Percentiles rank a stretch among this genome's conserved stretches.
These are phyloP conservation scores for Drosophila repleta DNA, from an alignment of 1,140 invertebrate species.

Conservation along the genomic window DNA sequence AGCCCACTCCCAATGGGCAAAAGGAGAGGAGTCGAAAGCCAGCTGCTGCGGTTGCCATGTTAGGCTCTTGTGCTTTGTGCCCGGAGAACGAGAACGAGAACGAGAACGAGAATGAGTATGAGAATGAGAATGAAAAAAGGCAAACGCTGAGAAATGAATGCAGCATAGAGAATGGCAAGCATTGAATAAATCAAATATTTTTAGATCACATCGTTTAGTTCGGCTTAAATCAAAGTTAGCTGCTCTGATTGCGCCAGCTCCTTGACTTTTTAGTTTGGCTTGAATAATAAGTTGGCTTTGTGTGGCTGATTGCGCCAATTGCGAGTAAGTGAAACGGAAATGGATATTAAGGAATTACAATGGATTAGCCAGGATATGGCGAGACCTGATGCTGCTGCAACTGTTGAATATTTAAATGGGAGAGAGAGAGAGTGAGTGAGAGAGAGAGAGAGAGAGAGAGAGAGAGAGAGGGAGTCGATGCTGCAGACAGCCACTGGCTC, in stretches of 20 bases:
- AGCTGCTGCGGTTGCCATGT: slow-evolving; percentile 34
- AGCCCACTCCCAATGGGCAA: not conserved
- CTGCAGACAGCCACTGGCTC: no score
- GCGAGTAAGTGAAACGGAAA: not conserved
- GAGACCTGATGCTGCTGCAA: no score
- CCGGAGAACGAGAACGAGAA: slow-evolving; percentile 26
- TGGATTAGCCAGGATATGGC: no score
- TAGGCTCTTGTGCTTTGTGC: slow-evolving; percentile 39
- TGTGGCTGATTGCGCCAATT: not conserved
- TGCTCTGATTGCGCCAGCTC: slow-evolving; percentile 6
- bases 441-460: no score
- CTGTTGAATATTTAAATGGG: no score
- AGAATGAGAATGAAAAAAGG: slow-evolving; percentile 32
- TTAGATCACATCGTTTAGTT: slow-evolving; percentile 24
- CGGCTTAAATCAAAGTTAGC: slow-evolving; percentile 7
- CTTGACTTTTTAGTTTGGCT: not conserved
- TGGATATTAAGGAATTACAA: no score
- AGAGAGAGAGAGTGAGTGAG: no score
- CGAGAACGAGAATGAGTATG: slow-evolving; percentile 23
- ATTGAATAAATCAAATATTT: slow-evolving; percentile 49
- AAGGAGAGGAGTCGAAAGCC: slow-evolving; percentile 9
- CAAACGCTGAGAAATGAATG: slow-evolving; percentile 38
- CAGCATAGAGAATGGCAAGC: slow-evolving; percentile 9
- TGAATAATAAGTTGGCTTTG: not conserved
- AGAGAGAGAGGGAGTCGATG: no score